These are phyloP conservation scores for Drosophila nigricruria DNA, from an alignment of 2,888 invertebrate species.

Conservation along the genomic window DNA sequence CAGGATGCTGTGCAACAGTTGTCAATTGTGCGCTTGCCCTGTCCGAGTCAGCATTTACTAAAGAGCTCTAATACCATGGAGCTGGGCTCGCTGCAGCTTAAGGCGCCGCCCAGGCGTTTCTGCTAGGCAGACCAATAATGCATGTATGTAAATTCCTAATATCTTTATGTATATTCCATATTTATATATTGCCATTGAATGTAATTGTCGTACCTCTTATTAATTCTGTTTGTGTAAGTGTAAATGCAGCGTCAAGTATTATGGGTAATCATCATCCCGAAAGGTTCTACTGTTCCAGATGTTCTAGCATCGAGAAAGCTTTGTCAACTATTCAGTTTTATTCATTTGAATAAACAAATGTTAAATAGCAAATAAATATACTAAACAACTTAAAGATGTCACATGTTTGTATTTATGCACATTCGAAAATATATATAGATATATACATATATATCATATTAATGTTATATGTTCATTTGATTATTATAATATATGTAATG, in stretches of 20 bases:
- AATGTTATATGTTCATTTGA: conserved; percentile 13
- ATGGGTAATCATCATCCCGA: conserved; percentile 19
- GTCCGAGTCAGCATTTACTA: conserved; percentile 72
- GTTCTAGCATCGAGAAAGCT: background rate
- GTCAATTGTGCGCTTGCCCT: conserved; percentile 72
- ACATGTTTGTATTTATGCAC: conserved; percentile 10
- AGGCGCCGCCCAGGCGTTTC: conserved; percentile 84
- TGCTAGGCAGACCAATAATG: conserved; percentile 52
- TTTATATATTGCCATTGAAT: conserved; percentile 23
- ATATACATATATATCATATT: conserved; percentile 2
- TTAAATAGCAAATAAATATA: background rate
- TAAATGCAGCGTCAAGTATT: conserved; percentile 46
- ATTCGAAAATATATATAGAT: conserved; percentile 7
- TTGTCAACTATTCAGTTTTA: conserved; percentile 7
- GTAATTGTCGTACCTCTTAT: conserved; percentile 27
- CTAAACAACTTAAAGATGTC: background rate
- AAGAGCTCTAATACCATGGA: conserved; percentile 41
- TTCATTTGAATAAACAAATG: background rate
- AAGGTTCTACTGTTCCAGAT: conserved; percentile 3
- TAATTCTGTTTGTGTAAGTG: conserved; percentile 44
- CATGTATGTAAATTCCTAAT: conserved; percentile 5
- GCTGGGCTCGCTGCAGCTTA: conserved; percentile 81
- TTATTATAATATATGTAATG: conserved; percentile 32
- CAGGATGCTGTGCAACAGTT: conserved; percentile 51
- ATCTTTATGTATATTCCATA: conserved; percentile 24